phyloP scores from a whole-genome alignment of 1,140 invertebrate genomes.

The Linepithema humile region DNA sequence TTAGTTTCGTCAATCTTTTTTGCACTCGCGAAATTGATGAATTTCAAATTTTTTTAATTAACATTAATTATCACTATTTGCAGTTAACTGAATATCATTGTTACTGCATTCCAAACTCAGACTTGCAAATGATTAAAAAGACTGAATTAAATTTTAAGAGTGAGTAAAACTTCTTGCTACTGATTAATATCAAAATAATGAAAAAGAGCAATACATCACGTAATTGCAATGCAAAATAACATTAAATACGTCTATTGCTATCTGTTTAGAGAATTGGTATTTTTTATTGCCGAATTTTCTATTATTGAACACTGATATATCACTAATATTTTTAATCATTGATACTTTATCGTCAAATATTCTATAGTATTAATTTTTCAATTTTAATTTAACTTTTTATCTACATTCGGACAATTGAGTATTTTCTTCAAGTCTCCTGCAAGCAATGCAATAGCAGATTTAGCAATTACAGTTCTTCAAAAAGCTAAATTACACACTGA shows the following conservation, averaged over 20 bases:
- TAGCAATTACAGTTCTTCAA: background rate
- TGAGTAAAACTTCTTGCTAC: background rate
- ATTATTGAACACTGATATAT: background rate
- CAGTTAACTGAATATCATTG: background rate
- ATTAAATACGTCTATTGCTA: background rate
- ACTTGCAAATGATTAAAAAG: background rate
- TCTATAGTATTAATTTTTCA: background rate
- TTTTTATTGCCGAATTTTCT: too few species aligned
- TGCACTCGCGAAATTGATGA: conserved; percentile 4
- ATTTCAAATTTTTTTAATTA: background rate
- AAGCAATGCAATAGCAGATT: background rate
- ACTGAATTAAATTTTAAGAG: background rate
- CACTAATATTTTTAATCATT: background rate
- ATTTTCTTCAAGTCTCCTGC: background rate
- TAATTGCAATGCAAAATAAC: background rate
- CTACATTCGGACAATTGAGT: background rate
- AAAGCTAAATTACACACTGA: background rate
- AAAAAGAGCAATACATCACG: background rate
- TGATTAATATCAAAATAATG: background rate
- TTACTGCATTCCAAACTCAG: background rate
- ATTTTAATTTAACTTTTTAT: background rate
- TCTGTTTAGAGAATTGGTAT: background rate
- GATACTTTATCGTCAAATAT: background rate
- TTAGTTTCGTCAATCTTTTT: background rate
- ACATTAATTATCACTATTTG: background rate